Evolutionary conservation across 2,113 vertebrate species (phyloP).

Genomic region (Pogona vitticeps): DNA sequence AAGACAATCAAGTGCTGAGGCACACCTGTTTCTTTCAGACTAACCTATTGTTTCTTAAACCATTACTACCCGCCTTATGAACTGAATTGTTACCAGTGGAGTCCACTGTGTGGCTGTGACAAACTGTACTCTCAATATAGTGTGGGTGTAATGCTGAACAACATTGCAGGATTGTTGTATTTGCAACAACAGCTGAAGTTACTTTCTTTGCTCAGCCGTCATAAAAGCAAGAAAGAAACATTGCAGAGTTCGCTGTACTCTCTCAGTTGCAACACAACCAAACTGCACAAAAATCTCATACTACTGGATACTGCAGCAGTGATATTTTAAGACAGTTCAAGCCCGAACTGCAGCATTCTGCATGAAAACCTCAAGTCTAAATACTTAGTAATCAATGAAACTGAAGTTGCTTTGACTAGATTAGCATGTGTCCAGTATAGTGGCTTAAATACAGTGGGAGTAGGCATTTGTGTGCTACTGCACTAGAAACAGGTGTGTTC

Average conservation of each 20-base stretch:
- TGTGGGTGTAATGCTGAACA: not conserved
- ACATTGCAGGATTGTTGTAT: not conserved
- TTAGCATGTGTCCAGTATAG: not conserved
- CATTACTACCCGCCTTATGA: no score
- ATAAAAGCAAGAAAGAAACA: not conserved
- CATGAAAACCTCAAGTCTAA: not conserved
- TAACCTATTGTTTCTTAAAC: no score
- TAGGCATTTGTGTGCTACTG: not conserved
- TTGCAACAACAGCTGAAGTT: no score
- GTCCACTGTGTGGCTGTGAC: no score
- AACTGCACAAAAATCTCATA: not conserved
- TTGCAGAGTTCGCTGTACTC: not conserved
- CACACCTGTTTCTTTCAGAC: no score
- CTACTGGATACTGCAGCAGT: not conserved
- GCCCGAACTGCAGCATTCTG: not conserved
- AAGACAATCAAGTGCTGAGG: no score
- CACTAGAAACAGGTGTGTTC: not conserved
- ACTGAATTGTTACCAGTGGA: no score
- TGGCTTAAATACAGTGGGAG: not conserved
- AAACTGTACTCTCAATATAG: no score
- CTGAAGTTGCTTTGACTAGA: not conserved
- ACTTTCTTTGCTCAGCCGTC: not conserved
- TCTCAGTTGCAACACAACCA: not conserved
- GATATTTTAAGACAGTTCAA: not conserved
- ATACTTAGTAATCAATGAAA: not conserved